phyloP scores from a whole-genome alignment of 1,140 invertebrate species.

The Cyclina sinensis region DNA sequence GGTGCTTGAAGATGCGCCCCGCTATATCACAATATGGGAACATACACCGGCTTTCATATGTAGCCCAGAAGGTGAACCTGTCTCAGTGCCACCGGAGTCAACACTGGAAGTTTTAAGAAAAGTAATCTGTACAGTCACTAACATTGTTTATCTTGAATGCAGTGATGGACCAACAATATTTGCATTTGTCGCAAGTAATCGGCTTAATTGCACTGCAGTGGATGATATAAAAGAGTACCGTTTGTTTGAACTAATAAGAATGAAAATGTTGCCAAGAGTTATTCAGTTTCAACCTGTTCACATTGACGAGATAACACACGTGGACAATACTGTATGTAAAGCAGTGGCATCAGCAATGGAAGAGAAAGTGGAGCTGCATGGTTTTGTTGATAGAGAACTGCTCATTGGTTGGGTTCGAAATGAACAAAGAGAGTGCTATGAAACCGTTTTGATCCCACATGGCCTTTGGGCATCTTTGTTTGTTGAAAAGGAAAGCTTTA shows the following conservation, averaged over 20 bases:
- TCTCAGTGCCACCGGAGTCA: not conserved
- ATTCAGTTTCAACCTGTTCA: not conserved
- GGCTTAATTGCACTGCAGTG: not conserved
- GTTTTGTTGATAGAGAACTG: not conserved
- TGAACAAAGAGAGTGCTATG: not conserved
- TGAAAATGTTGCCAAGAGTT: not conserved
- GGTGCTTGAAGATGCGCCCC: not conserved
- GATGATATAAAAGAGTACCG: conserved; percentile 4
- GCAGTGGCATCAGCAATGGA: not conserved
- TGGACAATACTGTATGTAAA: not conserved
- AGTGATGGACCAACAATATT: not conserved
- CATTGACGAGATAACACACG: not conserved
- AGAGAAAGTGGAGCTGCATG: not conserved
- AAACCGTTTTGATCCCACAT: conserved; percentile 4
- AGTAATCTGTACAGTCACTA: not conserved
- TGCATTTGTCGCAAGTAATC: not conserved
- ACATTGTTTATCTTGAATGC: not conserved
- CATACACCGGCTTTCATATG: not conserved
- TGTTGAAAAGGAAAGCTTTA: not conserved
- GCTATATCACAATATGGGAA: not conserved
- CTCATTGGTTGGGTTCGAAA: conserved; percentile 17
- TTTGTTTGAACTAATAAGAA: conserved; percentile 5
- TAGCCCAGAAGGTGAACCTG: not conserved
- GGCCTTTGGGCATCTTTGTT: not conserved
- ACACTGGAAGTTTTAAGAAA: not conserved